Conservation (phyloP, 2,113 vertebrate genomes). For the Muntiacus reevesi region DNA sequence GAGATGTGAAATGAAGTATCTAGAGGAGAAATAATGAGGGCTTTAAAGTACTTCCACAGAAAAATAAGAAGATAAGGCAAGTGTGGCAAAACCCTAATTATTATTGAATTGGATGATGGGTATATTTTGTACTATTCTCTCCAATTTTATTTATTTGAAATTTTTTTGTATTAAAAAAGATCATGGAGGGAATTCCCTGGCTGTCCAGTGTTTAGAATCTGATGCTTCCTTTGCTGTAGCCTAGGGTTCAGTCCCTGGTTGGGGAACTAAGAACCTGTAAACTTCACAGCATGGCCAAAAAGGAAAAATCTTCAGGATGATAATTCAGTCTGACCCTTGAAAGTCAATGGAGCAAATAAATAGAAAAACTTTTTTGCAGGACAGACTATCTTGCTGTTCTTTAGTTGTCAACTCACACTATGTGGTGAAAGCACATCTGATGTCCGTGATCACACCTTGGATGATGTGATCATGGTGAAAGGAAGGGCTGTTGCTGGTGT, state of each 20-base stretch:
- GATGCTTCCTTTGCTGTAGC: background rate
- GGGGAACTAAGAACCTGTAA: background rate
- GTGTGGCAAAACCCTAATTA: background rate
- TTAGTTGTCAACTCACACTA: background rate
- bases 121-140: conserved; percentile 2
- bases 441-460: background rate
- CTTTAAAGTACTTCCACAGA: background rate
- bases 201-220: background rate
- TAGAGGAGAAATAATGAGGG: background rate
- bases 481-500: background rate
- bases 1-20: background rate
- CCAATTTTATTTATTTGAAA: background rate
- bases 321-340: background rate
- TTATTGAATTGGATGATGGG: background rate
- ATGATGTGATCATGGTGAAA: background rate
- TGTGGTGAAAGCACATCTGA: background rate
- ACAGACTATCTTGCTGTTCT: background rate
- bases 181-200: background rate
- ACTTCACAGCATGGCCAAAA: background rate
- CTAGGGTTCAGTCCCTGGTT: background rate
- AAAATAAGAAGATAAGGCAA: background rate
- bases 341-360: background rate
- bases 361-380: background rate
- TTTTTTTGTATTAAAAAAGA: background rate
- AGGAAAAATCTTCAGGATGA: background rate